Base-by-base conservation (phyloP, 1,140 invertebrate species). In the Holcopasites calliopsidis region DNA sequence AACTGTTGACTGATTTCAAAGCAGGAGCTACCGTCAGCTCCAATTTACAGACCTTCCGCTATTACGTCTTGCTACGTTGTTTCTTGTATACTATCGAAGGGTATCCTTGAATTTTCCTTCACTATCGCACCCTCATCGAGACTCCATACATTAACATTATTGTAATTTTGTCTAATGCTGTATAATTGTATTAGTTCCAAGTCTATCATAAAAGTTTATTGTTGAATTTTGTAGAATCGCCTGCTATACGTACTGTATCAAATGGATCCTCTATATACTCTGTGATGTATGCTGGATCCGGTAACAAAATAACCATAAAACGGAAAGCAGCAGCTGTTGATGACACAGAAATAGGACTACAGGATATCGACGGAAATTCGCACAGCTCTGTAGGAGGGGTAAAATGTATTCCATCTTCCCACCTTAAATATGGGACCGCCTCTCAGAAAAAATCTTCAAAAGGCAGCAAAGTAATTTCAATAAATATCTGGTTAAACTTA, bases 301-400 rank as follows among this genome's bases (percentile, higher is more conserved):
- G 95, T 74, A 96, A 95, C 87, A 96, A 96, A 93, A 95, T 96
- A 85, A 96, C 95, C 38, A 95, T 96, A 79, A 96, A 96, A 90
- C 92, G 95, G 79, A 96, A 96, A 92, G 93, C 94, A 55, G 92
- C 94, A 62, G 93, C 88, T 42, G 77, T 79, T 0, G 90, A 90
- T 50, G 88, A 88, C 18, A 79, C 75, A 5, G 88, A 90, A 66
- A 47, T 80, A 18, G 62, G 82, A 61, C 88, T 89, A 55, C 86
- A 81, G 47, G 88, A 90, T 47, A 52, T 70, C 3, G 90, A 91
- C 60, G 79, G 84, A 61, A 84, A 57, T 73, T 80, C 85, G 31
- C 88, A 72, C 71, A 86, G 85, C 71, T 85, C 87, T 64, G 81
- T 87, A 71, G 86, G 88, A 76, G 86, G 88, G 68, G 85, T 90